Percentiles rank a stretch among this genome's conserved stretches.
Evolutionary conservation across 2,113 vertebrate genomes (phyloP).

Genomic region (Phyllostomus hastatus): DNA sequence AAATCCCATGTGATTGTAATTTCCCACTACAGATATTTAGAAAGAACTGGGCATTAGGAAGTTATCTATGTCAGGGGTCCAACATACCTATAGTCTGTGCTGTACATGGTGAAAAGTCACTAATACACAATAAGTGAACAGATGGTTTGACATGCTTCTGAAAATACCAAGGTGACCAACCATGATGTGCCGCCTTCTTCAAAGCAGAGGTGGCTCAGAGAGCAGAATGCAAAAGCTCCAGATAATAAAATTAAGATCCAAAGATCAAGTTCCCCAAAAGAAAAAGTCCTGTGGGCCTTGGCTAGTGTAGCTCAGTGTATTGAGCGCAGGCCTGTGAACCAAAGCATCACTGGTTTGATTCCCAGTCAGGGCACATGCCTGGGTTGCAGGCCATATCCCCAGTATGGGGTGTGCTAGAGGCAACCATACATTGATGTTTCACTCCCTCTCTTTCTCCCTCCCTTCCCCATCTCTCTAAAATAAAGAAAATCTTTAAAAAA

Average conservation of each 20-base stretch:
- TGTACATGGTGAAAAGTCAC: background rate
- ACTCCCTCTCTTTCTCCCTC: too few species aligned
- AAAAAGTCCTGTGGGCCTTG: background rate
- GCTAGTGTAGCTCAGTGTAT: too few species aligned
- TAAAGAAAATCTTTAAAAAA: too few species aligned
- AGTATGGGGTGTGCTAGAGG: too few species aligned
- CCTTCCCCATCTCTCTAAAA: too few species aligned
- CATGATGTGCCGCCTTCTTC: background rate
- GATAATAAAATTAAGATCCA: background rate
- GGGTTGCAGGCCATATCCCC: too few species aligned
- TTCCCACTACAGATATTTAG: background rate
- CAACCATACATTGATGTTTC: too few species aligned
- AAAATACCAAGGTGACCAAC: background rate
- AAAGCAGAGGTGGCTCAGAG: background rate
- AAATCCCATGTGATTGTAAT: background rate
- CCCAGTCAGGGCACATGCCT: too few species aligned
- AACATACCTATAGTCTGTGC: background rate
- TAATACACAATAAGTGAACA: background rate
- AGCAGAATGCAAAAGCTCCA: background rate
- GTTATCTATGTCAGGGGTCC: background rate
- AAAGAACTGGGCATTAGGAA: background rate
- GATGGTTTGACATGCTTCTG: background rate
- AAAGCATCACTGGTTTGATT: too few species aligned
- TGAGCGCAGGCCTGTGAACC: too few species aligned
- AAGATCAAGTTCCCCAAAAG: background rate